phyloP scores from a whole-genome alignment of 2,113 vertebrate species.

The Lasiurus borealis region DNA sequence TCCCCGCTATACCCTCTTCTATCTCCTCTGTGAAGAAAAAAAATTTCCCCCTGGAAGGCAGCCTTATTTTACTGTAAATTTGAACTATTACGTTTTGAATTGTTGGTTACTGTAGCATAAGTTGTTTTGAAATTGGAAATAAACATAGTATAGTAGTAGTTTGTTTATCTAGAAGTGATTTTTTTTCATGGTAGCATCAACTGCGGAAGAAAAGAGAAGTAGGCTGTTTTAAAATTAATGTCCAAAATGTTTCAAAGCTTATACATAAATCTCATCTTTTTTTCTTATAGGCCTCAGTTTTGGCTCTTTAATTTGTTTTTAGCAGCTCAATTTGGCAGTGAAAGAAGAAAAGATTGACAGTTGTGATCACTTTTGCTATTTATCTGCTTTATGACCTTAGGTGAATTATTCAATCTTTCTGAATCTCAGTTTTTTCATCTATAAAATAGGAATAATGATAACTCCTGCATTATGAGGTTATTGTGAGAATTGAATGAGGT shows the following conservation, averaged over 20 bases:
- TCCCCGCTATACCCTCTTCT: neutral
- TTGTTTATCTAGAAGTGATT: conserved; percentile 5
- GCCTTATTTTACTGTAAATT: conserved; percentile 24
- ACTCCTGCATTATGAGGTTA: conserved; percentile 13
- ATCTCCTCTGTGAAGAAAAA: conserved; percentile 9
- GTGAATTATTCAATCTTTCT: conserved; percentile 51
- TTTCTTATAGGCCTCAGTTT: neutral
- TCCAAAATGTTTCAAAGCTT: conserved; percentile 35
- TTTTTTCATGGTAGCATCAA: neutral
- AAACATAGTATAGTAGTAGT: conserved; percentile 1
- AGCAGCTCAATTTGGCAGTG: conserved; percentile 4
- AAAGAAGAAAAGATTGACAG: conserved; percentile 33
- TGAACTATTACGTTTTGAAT: conserved; percentile 53
- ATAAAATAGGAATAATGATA: conserved; percentile 28
- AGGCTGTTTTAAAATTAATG: neutral
- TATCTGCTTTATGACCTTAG: conserved; percentile 22
- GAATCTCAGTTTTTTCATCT: conserved; percentile 35
- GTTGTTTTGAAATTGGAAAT: conserved; percentile 59
- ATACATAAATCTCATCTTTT: neutral
- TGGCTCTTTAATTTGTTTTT: conserved; percentile 53
- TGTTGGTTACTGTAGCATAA: conserved; percentile 5
- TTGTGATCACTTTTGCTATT: conserved; percentile 50
- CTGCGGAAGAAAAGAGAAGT: conserved; percentile 53
- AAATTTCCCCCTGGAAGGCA: neutral
- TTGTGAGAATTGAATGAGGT: conserved; percentile 54